phyloP scores from a whole-genome alignment of 2,888 invertebrate species.

The Tanypteryx hageni region DNA sequence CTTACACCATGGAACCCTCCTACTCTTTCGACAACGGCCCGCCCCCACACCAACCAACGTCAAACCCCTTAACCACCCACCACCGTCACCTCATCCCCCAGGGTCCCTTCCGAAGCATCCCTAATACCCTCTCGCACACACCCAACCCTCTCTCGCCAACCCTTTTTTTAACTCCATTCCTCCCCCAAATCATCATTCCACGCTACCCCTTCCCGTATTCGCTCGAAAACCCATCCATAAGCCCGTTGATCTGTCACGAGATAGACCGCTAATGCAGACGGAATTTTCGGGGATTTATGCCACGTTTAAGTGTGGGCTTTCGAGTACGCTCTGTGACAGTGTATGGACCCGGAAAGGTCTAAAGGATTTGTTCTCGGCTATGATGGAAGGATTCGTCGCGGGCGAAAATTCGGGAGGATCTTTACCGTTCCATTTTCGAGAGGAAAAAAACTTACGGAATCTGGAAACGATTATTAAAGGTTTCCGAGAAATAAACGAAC shows the following conservation, averaged over 20 bases:
- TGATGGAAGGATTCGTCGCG: neutral
- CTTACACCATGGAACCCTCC: neutral
- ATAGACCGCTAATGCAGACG: slow-evolving; percentile 55
- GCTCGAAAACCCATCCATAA: neutral
- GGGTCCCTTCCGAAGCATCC: neutral
- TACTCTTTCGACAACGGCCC: neutral
- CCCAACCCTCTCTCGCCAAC: neutral
- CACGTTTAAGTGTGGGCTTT: slow-evolving; percentile 38
- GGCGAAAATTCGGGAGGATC: neutral
- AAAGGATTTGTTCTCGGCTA: neutral
- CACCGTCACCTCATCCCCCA: neutral
- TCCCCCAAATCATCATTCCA: neutral
- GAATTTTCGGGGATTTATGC: slow-evolving; percentile 54
- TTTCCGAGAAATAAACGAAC: too few species aligned
- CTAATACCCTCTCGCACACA: neutral
- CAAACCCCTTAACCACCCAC: slow-evolving; percentile 21
- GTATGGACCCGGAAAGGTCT: neutral
- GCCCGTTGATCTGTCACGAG: slow-evolving; percentile 60
- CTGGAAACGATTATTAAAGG: too few species aligned
- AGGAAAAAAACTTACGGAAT: too few species aligned
- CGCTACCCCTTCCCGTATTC: neutral
- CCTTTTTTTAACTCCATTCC: neutral
- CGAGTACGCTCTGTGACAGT: neutral
- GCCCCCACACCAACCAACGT: neutral
- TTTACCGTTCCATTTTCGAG: too few species aligned